A percentile compares a stretch with the other conserved stretches of the same genome.
Conservation (phyloP, 2,113 vertebrate species). For the Pontoporia blainvillei region DNA sequence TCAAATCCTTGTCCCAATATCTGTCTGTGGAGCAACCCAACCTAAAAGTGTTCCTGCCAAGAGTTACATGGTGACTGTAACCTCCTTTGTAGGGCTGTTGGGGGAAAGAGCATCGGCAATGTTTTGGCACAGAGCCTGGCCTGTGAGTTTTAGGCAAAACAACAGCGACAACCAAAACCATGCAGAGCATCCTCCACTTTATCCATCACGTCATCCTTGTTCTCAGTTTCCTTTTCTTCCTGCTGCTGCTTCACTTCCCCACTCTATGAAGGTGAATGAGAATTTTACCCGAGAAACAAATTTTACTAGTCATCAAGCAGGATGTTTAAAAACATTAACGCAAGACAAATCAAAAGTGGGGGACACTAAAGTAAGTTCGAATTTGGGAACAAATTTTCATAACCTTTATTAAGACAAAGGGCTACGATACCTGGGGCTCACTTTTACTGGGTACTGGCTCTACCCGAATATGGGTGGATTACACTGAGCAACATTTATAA, state of each 20-base stretch:
- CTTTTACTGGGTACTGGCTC: neutral
- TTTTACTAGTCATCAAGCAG: neutral
- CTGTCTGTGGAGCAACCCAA: neutral
- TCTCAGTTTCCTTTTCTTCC: neutral
- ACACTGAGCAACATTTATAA: neutral
- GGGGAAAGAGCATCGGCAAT: neutral
- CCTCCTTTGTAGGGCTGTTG: neutral
- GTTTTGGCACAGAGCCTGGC: neutral
- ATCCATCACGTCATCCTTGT: neutral
- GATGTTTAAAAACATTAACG: neutral
- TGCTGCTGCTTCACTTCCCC: neutral
- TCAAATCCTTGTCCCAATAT: neutral
- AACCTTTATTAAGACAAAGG: neutral
- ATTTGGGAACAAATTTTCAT: neutral
- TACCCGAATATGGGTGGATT: neutral
- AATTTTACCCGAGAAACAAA: neutral
- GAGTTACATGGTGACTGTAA: neutral
- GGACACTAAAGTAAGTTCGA: neutral
- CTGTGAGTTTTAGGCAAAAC: neutral
- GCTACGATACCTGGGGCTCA: neutral
- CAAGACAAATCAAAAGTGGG: neutral
- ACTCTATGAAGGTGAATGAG: neutral
- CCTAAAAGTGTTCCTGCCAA: neutral
- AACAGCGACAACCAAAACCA: neutral
- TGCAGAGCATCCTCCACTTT: neutral